Percentiles rank a stretch among this genome's conserved stretches.
These are phyloP conservation scores for Nycticryphes semicollaris DNA, from an alignment of 2,113 vertebrate species.

Conservation along the genomic window DNA sequence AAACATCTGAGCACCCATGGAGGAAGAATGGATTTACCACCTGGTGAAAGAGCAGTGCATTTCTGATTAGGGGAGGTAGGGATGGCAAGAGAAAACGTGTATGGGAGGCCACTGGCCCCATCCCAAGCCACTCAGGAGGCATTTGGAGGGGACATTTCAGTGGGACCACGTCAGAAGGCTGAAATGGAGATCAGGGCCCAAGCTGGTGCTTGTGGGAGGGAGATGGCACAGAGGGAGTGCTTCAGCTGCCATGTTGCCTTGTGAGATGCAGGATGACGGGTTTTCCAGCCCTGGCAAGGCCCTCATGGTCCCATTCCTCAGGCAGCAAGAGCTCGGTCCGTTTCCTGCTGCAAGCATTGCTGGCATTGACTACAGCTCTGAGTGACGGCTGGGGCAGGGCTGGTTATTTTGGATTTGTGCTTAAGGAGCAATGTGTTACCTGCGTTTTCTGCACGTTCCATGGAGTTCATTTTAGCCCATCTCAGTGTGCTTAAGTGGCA, in stretches of 20 bases:
- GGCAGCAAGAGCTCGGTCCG: background rate
- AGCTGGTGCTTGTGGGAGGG: background rate
- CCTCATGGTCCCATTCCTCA: background rate
- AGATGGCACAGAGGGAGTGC: background rate
- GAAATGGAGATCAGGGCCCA: background rate
- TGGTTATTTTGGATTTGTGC: background rate
- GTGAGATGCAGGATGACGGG: background rate
- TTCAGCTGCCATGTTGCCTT: background rate
- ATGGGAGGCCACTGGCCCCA: background rate
- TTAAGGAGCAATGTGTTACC: background rate
- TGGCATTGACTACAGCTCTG: background rate
- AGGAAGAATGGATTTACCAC: background rate
- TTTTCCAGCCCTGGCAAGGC: background rate
- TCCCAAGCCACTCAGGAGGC: background rate
- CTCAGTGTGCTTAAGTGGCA: background rate
- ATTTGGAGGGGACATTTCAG: background rate
- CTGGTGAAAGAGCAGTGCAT: background rate
- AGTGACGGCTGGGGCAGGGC: background rate
- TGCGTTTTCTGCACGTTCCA: background rate
- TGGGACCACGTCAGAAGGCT: background rate
- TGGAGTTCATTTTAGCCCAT: background rate
- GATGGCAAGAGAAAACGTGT: background rate
- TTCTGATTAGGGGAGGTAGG: background rate
- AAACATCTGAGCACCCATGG: background rate
- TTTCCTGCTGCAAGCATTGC: background rate